Conservation (phyloP, 2,113 vertebrate species). For the Lasiurus borealis region DNA sequence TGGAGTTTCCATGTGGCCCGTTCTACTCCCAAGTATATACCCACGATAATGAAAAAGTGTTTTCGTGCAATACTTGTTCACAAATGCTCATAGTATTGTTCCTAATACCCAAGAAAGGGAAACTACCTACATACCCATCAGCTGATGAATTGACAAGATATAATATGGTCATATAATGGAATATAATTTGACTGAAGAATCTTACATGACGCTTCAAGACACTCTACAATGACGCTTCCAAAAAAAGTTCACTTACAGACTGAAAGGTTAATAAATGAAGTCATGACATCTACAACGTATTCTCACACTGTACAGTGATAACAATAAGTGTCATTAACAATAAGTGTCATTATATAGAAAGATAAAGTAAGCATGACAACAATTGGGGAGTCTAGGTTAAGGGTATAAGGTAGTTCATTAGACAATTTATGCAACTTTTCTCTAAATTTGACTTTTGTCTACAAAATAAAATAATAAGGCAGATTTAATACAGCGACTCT, state of each 20-base stretch:
- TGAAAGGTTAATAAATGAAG: neutral
- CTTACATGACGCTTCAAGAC: neutral
- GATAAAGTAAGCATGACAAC: neutral
- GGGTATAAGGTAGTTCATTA: neutral
- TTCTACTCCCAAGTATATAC: neutral
- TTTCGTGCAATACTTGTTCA: neutral
- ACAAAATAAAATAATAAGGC: slow-evolving; percentile 3
- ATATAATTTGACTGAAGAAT: neutral
- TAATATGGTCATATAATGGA: neutral
- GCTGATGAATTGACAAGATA: neutral
- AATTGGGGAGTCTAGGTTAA: neutral
- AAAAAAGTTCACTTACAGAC: neutral
- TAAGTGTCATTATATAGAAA: neutral
- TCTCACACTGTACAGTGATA: neutral
- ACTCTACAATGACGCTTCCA: neutral
- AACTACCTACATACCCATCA: neutral
- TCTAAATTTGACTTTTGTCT: slow-evolving; percentile 35
- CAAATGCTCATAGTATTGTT: neutral
- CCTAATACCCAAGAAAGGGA: neutral
- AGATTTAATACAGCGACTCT: neutral
- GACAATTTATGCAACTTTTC: neutral
- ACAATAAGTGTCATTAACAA: no score
- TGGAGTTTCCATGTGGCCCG: neutral
- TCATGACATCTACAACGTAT: neutral
- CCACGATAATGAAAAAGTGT: neutral